phyloP scores from a whole-genome alignment of 53 echinoderm and acorn worm species.

The Crossaster papposus region DNA sequence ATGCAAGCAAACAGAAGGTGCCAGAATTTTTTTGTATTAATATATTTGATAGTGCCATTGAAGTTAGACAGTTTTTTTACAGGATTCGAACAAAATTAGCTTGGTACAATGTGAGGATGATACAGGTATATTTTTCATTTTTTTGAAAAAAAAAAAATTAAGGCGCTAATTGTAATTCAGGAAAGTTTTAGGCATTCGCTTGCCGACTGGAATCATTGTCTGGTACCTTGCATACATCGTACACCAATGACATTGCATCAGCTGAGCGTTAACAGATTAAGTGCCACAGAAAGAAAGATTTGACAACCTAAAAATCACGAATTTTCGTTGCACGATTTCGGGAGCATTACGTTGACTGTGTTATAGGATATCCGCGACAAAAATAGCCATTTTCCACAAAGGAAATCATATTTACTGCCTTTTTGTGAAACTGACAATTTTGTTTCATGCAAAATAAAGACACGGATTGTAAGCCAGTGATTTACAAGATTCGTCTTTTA shows the following conservation, averaged over 20 bases:
- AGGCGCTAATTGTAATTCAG: neutral
- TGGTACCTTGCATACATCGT: constrained; percentile 35
- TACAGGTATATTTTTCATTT: no score
- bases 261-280: constrained; percentile 36
- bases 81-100: neutral
- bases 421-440: neutral
- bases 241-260: constrained; percentile 50
- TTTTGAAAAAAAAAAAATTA: no score
- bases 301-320: neutral
- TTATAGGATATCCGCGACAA: neutral
- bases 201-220: neutral
- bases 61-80: no score
- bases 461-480: neutral
- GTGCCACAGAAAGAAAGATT: constrained; percentile 33
- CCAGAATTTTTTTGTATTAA: neutral
- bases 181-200: neutral
- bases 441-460: neutral
- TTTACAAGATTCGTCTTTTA: neutral
- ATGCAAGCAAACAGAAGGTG: neutral
- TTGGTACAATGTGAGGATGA: neutral
- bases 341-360: neutral
- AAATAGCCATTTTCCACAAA: no score
- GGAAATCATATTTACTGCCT: neutral
- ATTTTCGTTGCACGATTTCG: neutral
- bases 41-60: no score